Percentiles rank a stretch among this genome's conserved stretches.
Conservation (phyloP, 2,797 vertebrate species). For the Pseudomugil gertrudae region DNA sequence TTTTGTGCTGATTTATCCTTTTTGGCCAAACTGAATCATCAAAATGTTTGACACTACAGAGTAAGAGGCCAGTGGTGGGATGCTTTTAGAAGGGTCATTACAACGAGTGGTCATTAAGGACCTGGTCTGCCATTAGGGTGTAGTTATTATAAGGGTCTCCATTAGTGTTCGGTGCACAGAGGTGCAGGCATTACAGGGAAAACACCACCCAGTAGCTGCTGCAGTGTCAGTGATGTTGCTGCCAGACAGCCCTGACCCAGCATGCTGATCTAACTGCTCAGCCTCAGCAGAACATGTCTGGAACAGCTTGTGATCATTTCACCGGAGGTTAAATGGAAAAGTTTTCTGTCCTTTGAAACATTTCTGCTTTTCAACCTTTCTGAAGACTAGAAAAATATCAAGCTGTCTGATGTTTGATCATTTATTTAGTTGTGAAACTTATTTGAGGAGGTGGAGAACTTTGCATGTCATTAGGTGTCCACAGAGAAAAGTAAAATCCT, state of each 20-base stretch:
- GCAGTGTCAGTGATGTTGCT: constrained; percentile 47
- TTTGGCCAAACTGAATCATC: constrained; percentile 41
- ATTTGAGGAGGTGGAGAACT: constrained; percentile 14
- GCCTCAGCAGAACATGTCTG: constrained; percentile 33
- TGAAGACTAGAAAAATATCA: constrained; percentile 26
- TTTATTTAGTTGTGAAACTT: constrained; percentile 19
- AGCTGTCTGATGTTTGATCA: constrained; percentile 6
- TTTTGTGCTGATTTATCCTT: constrained; percentile 20
- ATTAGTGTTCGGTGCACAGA: constrained; percentile 56
- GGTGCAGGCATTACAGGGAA: constrained; percentile 55
- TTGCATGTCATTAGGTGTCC: constrained; percentile 36
- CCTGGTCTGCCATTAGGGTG: constrained; percentile 46
- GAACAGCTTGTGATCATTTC: constrained; percentile 57
- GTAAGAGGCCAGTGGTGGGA: constrained; percentile 41
- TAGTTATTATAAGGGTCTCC: constrained; percentile 51
- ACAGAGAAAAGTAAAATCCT: constrained; percentile 4
- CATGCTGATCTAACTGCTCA: constrained; percentile 42
- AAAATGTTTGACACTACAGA: constrained; percentile 38
- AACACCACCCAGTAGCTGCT: constrained; percentile 62
- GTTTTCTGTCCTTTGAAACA: constrained; percentile 32
- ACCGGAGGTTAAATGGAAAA: constrained; percentile 61
- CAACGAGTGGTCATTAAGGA: constrained; percentile 55
- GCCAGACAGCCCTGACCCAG: constrained; percentile 34
- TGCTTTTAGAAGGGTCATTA: constrained; percentile 67
- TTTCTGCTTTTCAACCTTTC: constrained; percentile 7